Evolutionary conservation across 2,113 vertebrate genomes (phyloP), one percentile per base, ranked within the genome.

Genomic region (Telmatochromis brichardi): DNA sequence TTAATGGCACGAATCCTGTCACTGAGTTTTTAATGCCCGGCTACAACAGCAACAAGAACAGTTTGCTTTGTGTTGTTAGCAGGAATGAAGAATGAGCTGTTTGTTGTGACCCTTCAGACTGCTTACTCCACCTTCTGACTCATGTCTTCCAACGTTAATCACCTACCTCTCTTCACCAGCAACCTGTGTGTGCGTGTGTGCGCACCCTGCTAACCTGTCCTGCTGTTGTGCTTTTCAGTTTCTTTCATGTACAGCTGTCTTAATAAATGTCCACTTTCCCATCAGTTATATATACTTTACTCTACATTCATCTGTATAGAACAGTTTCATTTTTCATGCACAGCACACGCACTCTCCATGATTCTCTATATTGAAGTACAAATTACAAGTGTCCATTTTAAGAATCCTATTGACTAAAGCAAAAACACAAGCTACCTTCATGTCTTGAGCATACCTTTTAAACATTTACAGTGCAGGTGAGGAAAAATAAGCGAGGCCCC

Each of bases 81-180:
- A 87, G 83, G 88, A 94, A 92, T 94, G 89, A 92, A 90, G 90
- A 94, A 93, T 94, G 91, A 90, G 86, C 45, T 86, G 87, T 91
- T 84, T 94, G 86, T 92, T 57, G 26, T 92, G 90, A 93, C 91
- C 81, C 87, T 93, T 92, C 92, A 90, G 40, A 73, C 93, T 94
- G 89, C 92, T 82, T 90, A 85, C 91, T 93, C 90, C 81, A 93
- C 81, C 86, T 91, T 83, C 85, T 92, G 79, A 92, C 86, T 94
- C 68, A 60, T 85, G 90, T 91, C 89, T 35, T 92, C 82, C 92
- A 90, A 35, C 89, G 92, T 90, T 91, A 91, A 93, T 91, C 86
- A 60, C 92, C 80, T 87, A 60, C 73, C 80, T 89, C 76, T 87
- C 85, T 53, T 85, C 73, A 92, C 82, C 91, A 85, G 12, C 81